A percentile compares a stretch with the other conserved stretches of the same genome.
Conservation (phyloP, 2,797 vertebrate species). For the Setipinna tenuifilis region DNA sequence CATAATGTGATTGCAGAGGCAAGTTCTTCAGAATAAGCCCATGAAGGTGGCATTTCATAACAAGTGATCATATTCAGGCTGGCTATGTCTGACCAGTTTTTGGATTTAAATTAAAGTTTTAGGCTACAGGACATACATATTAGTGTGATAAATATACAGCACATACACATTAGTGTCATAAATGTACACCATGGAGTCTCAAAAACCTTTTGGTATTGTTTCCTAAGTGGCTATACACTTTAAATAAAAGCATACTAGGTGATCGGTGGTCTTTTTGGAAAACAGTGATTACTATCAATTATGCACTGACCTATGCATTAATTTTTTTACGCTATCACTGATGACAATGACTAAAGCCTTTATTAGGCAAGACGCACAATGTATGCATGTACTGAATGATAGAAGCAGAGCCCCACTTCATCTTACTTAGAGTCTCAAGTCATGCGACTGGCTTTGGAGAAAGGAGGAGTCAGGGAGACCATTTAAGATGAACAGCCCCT, state of each 20-base stretch:
- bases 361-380: background rate
- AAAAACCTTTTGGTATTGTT: no score
- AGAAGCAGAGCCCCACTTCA: background rate
- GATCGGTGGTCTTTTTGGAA: no score
- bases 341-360: background rate
- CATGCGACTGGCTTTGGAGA: conserved; percentile 46
- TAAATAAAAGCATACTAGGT: no score
- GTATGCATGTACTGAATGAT: background rate
- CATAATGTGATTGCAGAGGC: background rate
- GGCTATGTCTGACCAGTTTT: background rate
- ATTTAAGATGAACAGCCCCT: conserved; percentile 36
- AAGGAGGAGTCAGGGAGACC: conserved; percentile 63
- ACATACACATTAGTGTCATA: no score
- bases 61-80: background rate
- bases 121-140: no score
- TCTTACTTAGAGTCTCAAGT: conserved; percentile 16
- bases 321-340: no score
- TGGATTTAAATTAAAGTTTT: no score
- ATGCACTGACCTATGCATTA: no score
- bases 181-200: no score
- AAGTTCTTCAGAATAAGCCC: background rate
- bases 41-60: background rate
- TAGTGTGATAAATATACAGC: no score
- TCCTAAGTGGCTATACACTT: no score
- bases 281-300: no score